Evolutionary conservation across 2,113 vertebrate species (phyloP).

Genomic region (Corythaixoides concolor): DNA sequence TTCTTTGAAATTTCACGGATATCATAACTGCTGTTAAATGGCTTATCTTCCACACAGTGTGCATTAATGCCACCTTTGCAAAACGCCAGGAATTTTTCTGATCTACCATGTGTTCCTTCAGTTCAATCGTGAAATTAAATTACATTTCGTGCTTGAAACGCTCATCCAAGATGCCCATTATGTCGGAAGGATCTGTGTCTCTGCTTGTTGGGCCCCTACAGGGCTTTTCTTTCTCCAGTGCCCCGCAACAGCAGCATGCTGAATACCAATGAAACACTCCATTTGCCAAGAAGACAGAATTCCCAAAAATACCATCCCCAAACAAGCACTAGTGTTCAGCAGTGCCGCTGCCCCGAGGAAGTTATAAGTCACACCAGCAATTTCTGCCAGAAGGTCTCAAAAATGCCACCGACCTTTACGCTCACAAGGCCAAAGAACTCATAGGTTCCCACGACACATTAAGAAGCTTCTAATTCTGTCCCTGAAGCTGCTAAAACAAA

Average conservation of each 20-base stretch:
- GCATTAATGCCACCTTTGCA: background rate
- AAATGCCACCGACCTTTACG: background rate
- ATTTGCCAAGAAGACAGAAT: background rate
- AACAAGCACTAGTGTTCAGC: background rate
- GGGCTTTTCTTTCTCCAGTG: background rate
- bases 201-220: background rate
- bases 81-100: background rate
- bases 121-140: background rate
- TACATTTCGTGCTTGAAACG: background rate
- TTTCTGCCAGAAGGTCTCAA: background rate
- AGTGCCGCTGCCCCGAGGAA: background rate
- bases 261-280: background rate
- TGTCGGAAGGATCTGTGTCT: background rate
- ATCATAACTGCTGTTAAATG: background rate
- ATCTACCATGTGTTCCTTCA: background rate
- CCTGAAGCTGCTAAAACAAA: background rate
- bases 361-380: background rate
- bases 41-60: accelerated
- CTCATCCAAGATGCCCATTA: background rate
- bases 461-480: background rate
- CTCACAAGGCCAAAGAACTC: background rate
- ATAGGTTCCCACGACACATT: background rate
- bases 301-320: background rate
- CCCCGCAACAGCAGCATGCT: background rate
- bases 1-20: background rate